Evolutionary conservation across 2,888 invertebrate genomes (phyloP).

Genomic region (Lobophora halterata): DNA sequence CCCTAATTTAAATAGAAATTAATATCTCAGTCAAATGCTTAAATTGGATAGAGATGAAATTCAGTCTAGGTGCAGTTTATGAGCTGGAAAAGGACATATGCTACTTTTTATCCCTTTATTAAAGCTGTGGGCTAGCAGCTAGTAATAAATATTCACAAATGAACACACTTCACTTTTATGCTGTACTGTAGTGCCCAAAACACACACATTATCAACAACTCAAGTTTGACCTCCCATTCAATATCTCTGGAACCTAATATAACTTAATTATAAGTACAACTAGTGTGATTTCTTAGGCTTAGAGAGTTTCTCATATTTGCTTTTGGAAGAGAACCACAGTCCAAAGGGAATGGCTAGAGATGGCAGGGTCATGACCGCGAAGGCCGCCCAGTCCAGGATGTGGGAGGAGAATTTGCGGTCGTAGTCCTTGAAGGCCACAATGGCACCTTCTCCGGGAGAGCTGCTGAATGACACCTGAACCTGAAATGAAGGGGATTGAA

Average conservation of each 20-base stretch:
- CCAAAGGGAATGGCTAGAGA: conserved; percentile 96
- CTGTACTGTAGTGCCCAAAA: no score
- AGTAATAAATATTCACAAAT: no score
- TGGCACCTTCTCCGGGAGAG: conserved; percentile 97
- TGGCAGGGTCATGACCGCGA: conserved; percentile 97
- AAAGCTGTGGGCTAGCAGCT: no score
- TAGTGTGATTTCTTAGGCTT: conserved; percentile 86
- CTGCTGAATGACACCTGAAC: conserved; percentile 88
- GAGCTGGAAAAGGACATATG: no score
- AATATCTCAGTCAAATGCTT: conserved; percentile 3
- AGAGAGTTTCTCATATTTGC: conserved; percentile 92
- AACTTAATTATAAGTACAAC: conserved; percentile 33
- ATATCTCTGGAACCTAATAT: neutral
- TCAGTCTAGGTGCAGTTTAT: no score
- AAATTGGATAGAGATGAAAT: neutral
- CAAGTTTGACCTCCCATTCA: no score
- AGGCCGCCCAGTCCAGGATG: conserved; percentile 97
- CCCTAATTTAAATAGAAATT: conserved; percentile 1
- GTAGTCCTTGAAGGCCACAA: conserved; percentile 94
- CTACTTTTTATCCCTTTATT: no score
- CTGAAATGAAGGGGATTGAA: conserved; percentile 63
- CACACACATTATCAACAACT: no score
- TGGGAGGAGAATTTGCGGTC: conserved; percentile 98
- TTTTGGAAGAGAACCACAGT: conserved; percentile 96
- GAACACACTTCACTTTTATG: no score